phyloP scores from a whole-genome alignment of 2,888 invertebrate genomes.

The Lamellibrachia columna region DNA sequence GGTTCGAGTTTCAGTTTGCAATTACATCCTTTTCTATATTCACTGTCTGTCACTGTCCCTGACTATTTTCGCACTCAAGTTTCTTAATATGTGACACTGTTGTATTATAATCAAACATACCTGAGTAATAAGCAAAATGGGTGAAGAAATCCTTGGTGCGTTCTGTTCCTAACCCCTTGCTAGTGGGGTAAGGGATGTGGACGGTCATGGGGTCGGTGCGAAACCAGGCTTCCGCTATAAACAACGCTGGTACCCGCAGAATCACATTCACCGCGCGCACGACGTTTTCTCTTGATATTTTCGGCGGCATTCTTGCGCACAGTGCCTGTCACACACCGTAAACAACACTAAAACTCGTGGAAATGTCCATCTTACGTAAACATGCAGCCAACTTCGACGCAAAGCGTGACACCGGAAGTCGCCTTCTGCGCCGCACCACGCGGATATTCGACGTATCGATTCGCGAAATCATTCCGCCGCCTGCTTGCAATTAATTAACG shows the following conservation, averaged over 20 bases:
- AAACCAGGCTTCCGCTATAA: constrained; percentile 68
- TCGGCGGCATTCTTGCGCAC: background rate
- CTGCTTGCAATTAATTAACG: background rate
- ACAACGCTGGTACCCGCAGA: constrained; percentile 67
- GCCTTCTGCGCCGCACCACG: constrained; percentile 6
- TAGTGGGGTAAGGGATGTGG: constrained; percentile 1
- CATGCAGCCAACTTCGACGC: background rate
- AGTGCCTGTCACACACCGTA: background rate
- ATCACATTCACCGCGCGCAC: constrained; percentile 57
- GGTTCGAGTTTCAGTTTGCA: too few species aligned
- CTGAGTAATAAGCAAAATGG: constrained; percentile 59
- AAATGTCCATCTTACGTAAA: background rate
- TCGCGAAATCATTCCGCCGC: background rate
- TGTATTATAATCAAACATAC: constrained; percentile 49
- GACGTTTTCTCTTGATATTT: constrained; percentile 22
- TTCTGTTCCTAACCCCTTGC: constrained; percentile 44
- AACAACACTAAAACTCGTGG: constrained; percentile 17
- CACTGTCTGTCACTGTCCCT: background rate
- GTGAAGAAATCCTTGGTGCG: constrained; percentile 55
- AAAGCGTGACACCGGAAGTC: background rate
- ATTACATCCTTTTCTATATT: background rate
- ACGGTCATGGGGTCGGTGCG: constrained; percentile 49
- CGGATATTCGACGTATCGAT: background rate
- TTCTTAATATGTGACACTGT: background rate
- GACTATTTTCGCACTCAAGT: background rate